phyloP scores from a whole-genome alignment of 2,113 vertebrate species.

The Gopherus flavomarginatus region DNA sequence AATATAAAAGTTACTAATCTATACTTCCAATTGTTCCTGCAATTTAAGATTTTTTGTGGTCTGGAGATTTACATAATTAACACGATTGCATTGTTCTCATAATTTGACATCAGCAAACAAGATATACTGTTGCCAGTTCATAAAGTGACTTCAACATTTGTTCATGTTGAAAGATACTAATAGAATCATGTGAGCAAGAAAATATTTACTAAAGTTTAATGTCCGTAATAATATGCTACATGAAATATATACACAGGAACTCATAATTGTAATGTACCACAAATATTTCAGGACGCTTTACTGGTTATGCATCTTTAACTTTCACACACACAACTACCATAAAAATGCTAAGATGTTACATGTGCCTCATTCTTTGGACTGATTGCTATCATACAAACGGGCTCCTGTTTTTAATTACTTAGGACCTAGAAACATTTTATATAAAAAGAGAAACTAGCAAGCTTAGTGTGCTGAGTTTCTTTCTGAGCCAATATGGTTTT shows the following conservation, averaged over 20 bases:
- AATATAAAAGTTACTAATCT: neutral
- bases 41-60: slow-evolving; percentile 21
- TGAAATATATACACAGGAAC: slow-evolving; percentile 21
- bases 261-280: slow-evolving; percentile 17
- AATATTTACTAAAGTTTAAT: slow-evolving; percentile 38
- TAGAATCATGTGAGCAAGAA: slow-evolving; percentile 30
- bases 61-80: slow-evolving; percentile 24
- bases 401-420: slow-evolving; percentile 64
- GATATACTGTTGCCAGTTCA: slow-evolving; percentile 34
- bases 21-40: neutral
- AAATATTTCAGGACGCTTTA: slow-evolving; percentile 30
- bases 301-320: slow-evolving; percentile 26
- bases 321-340: neutral
- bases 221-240: neutral
- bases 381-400: neutral
- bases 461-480: neutral
- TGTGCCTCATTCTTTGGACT: slow-evolving; percentile 31
- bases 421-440: slow-evolving; percentile 37
- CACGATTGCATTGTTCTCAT: slow-evolving; percentile 20
- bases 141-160: slow-evolving; percentile 47
- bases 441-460: slow-evolving; percentile 45
- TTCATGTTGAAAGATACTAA: slow-evolving; percentile 25
- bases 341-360: neutral
- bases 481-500: slow-evolving; percentile 41
- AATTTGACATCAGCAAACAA: slow-evolving; percentile 51